Base-by-base conservation (phyloP, 2,888 invertebrate genomes). In the Drosophila helvetica region DNA sequence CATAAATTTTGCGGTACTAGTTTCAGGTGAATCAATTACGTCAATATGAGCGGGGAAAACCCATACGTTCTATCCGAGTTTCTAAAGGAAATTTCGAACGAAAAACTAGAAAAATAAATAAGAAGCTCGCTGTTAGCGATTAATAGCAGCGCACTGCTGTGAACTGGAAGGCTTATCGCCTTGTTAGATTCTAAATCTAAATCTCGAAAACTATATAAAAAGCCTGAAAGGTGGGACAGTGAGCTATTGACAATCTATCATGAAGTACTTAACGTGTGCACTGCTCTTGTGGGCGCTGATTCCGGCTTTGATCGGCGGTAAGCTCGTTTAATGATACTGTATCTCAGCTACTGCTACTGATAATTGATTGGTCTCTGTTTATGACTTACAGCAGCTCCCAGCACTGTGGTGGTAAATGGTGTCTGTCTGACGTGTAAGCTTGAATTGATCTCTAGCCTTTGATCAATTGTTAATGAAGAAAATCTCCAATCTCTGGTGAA, bases 361-460 rank as follows among this genome's bases (percentile, higher is more conserved):
- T 76, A 68, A 66, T 76, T 57, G 50, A 69, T 45, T 43, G 27
- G 17, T 25, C 46, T 18, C 33, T 57, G 25, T 45, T 52, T 53
- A 51, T 65, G n/a, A 68, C 66, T 69, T 63, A 25, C 73, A 83
- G 83, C 88, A 25, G 56, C 52, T 18, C 82, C 82, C 59, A 12
- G 79, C 50, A 80, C 86, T 4, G 88, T 84, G 51, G 80, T 84
- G 2, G 83, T 84, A 1, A 84, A 84, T 48, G 83, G 83, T 6
- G 71, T 72, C 19, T 84, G 83, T 17, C 69, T 84, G 47, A 86
- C 74, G 46, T 84, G 83, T 84, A 55, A 88, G 83, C 79, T 27
- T 15, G 15, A 19, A n/a, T 42, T 38, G 18, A n/a, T 45, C 27
- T 53, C 27, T 17, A n/a, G 12, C 25, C 27, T n/a, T 10, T 30